Percentiles rank a stretch among this genome's conserved stretches.
These are phyloP conservation scores for Ophiothrix spiculata DNA, from an alignment of 35 echinoderm and acorn worm genomes.

Conservation along the genomic window DNA sequence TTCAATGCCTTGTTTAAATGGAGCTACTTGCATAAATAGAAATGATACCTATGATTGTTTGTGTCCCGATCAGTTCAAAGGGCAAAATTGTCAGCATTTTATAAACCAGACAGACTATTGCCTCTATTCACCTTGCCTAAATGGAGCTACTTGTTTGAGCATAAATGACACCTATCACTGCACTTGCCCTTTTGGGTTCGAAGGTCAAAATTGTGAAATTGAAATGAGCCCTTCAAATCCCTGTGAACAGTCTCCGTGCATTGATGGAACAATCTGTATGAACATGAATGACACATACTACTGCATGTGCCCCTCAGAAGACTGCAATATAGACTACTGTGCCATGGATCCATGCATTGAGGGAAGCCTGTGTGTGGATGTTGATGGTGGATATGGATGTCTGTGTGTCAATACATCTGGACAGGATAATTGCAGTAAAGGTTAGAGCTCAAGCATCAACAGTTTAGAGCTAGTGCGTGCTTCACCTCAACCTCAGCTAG, in stretches of 20 bases:
- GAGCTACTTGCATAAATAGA: slow-evolving; percentile 36
- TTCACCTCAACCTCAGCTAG: no score
- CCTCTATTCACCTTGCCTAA: background rate
- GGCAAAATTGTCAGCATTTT: slow-evolving; percentile 32
- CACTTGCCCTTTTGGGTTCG: background rate
- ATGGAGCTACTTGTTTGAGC: background rate
- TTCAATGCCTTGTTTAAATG: slow-evolving; percentile 57
- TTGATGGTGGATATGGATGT: no score
- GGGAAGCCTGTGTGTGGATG: no score
- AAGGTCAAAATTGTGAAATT: background rate
- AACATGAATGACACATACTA: no score
- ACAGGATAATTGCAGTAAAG: no score
- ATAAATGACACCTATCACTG: background rate
- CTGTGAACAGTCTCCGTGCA: slow-evolving; percentile 39
- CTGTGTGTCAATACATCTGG: no score
- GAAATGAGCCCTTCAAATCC: background rate
- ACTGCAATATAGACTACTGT: no score
- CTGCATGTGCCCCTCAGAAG: no score
- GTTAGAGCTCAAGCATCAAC: no score
- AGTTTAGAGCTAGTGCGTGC: no score
- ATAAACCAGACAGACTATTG: background rate
- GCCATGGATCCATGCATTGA: no score
- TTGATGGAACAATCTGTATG: slow-evolving; percentile 36
- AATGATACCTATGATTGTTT: slow-evolving; percentile 32
- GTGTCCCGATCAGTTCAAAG: slow-evolving; percentile 29